Conservation (phyloP, 2,888 invertebrate species). For the Nemotelus nigrinus region DNA sequence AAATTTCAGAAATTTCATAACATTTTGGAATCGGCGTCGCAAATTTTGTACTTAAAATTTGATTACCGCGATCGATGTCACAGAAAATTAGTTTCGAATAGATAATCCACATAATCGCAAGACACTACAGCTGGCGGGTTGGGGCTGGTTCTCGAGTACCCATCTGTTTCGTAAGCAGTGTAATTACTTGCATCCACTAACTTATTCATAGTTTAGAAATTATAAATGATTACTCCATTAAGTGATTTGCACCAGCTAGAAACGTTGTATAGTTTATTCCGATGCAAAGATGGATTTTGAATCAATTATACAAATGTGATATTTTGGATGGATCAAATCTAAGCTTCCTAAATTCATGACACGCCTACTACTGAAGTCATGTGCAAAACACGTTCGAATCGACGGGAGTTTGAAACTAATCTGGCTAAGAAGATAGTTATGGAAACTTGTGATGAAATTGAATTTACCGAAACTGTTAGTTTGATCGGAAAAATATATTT, state of each 20-base stretch:
- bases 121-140: too few species aligned
- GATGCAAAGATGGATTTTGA: neutral
- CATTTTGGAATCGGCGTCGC: too few species aligned
- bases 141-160: too few species aligned
- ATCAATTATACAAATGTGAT: conserved; percentile 40
- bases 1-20: too few species aligned
- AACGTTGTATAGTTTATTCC: conserved; percentile 32
- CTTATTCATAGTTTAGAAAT: neutral
- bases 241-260: conserved; percentile 28
- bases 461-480: conserved; percentile 40
- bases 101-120: too few species aligned
- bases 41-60: too few species aligned
- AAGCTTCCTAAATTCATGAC: conserved; percentile 33
- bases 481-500: conserved; percentile 26
- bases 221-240: too few species aligned
- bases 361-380: conserved; percentile 35
- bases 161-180: conserved; percentile 26
- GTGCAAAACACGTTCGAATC: conserved; percentile 1
- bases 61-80: too few species aligned
- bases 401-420: neutral
- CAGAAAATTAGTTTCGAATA: too few species aligned
- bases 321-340: conserved; percentile 34
- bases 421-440: conserved; percentile 7
- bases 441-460: conserved; percentile 25
- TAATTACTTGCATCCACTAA: conserved; percentile 24